phyloP scores from a whole-genome alignment of 1,140 invertebrate genomes.

The Apis cerana region DNA sequence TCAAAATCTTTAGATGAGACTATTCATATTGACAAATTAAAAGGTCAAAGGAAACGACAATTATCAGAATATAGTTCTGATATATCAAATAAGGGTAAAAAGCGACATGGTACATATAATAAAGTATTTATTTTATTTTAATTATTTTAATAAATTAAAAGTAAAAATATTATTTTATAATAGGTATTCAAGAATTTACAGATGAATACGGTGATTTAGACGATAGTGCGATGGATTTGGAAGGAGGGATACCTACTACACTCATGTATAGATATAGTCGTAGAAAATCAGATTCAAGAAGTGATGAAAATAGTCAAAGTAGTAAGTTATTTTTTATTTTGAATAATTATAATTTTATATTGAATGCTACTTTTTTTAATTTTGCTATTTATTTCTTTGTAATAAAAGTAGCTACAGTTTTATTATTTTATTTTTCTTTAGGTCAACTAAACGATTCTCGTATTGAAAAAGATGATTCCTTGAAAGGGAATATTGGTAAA shows the following conservation, averaged over 20 bases:
- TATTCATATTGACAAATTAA: conserved; percentile 60
- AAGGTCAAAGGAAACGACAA: conserved; percentile 70
- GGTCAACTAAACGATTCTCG: conserved; percentile 78
- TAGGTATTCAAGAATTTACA: conserved; percentile 68
- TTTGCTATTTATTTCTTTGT: conserved; percentile 20
- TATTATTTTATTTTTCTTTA: conserved; percentile 75
- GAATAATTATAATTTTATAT: conserved; percentile 1
- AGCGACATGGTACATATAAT: conserved; percentile 66
- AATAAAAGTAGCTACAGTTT: conserved; percentile 37
- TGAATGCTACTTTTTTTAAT: conserved; percentile 9
- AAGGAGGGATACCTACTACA: conserved; percentile 73
- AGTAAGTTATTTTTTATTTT: conserved; percentile 68
- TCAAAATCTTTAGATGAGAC: conserved; percentile 70
- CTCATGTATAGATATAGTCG: conserved; percentile 77
- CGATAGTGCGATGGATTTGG: conserved; percentile 74
- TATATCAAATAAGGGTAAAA: conserved; percentile 65
- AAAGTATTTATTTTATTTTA: conserved; percentile 16
- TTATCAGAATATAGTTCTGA: conserved; percentile 70
- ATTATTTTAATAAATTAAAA: conserved; percentile 29
- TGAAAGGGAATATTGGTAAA: conserved; percentile 75
- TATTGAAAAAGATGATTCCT: conserved; percentile 74
- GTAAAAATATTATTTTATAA: conserved; percentile 39
- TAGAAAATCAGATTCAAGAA: conserved; percentile 76
- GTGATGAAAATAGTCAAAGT: conserved; percentile 77
- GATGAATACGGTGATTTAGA: conserved; percentile 76